A percentile compares a stretch with the other conserved stretches of the same genome.
These are phyloP conservation scores for Xanthia icteritia DNA, from an alignment of 2,888 invertebrate genomes.

Conservation along the genomic window DNA sequence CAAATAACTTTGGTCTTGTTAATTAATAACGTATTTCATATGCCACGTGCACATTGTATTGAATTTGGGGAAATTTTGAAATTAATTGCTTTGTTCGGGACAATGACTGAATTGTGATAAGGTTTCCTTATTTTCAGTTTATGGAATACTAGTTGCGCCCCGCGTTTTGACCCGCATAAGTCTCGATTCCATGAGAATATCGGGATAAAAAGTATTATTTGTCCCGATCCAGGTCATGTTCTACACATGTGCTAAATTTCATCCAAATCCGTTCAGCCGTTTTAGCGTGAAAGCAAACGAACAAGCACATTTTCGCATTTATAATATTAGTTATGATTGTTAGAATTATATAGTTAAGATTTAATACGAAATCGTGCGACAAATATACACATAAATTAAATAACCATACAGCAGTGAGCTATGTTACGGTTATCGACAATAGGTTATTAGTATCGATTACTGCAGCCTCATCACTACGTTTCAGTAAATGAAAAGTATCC, in stretches of 20 bases:
- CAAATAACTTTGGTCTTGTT: constrained; percentile 44
- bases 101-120: neutral
- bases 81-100: constrained; percentile 16
- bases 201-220: too few relatives aligned
- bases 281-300: too few relatives aligned
- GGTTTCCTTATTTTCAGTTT: constrained; percentile 17
- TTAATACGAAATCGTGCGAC: neutral
- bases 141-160: neutral
- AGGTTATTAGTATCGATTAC: neutral
- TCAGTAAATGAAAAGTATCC: neutral
- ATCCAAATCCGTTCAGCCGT: too few relatives aligned
- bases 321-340: too few relatives aligned
- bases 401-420: neutral
- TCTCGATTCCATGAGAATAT: too few relatives aligned
- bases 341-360: too few relatives aligned
- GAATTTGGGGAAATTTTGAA: constrained; percentile 21
- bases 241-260: too few relatives aligned
- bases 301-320: too few relatives aligned
- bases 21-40: constrained; percentile 45
- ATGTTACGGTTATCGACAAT: neutral
- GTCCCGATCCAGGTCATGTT: too few relatives aligned
- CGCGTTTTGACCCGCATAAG: too few relatives aligned
- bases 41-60: constrained; percentile 26
- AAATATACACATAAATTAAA: neutral
- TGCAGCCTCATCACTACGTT: too few relatives aligned